Conservation (phyloP, 2,797 vertebrate species). For the Philypnodon macrostomus region DNA sequence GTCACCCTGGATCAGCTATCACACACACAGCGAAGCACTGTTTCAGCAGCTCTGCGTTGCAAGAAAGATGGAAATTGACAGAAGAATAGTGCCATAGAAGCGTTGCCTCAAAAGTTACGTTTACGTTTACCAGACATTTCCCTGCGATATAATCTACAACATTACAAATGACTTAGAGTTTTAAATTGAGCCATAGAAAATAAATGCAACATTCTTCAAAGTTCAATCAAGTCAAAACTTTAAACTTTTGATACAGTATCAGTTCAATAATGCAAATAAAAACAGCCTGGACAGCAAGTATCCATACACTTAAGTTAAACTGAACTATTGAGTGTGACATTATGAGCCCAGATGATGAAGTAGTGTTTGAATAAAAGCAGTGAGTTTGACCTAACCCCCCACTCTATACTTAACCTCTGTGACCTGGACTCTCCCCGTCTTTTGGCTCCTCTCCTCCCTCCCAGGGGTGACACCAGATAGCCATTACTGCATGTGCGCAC, state of each 20-base stretch:
- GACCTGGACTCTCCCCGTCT: constrained; percentile 70
- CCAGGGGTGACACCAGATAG: constrained; percentile 77
- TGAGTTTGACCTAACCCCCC: constrained; percentile 64
- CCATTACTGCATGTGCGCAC: constrained; percentile 70
- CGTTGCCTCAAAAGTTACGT: too few relatives aligned
- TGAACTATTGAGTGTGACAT: constrained; percentile 12
- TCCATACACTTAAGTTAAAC: not conserved
- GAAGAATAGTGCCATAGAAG: too few relatives aligned
- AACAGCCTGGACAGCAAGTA: too few relatives aligned
- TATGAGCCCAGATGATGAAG: constrained; percentile 26
- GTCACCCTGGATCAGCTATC: constrained; percentile 55
- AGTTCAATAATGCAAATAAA: too few relatives aligned
- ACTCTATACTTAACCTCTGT: constrained; percentile 76
- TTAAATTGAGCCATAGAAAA: too few relatives aligned
- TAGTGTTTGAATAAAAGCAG: constrained; percentile 32
- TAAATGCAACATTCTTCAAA: too few relatives aligned
- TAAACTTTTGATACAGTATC: too few relatives aligned
- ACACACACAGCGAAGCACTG: constrained; percentile 15
- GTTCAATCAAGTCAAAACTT: too few relatives aligned
- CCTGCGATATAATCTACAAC: too few relatives aligned
- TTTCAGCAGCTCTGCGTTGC: constrained; percentile 40
- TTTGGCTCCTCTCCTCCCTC: constrained; percentile 58
- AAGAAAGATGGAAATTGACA: too few relatives aligned
- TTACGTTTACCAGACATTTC: too few relatives aligned
- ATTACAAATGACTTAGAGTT: too few relatives aligned